Percentiles rank a stretch among this genome's conserved stretches.
phyloP scores from a whole-genome alignment of 2,888 invertebrate species.

The Griposia aprilina region DNA sequence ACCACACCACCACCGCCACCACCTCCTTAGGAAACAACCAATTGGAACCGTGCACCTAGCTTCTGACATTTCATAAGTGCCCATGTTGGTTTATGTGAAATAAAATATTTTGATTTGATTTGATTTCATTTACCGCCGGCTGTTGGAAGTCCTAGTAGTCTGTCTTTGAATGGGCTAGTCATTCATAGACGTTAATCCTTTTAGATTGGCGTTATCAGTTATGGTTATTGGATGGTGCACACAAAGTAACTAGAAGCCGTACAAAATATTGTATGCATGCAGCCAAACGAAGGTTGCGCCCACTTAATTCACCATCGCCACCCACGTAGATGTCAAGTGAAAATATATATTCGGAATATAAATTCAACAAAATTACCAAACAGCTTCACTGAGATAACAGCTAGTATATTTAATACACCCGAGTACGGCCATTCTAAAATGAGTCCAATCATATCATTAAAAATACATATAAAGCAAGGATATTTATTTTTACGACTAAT shows the following conservation, averaged over 20 bases:
- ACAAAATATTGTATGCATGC: slow-evolving; percentile 32
- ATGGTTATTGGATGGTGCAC: neutral
- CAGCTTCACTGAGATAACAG: slow-evolving; percentile 43
- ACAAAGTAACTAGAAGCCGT: neutral
- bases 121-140: neutral
- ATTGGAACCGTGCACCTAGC: too few relatives aligned
- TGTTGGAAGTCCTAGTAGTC: neutral
- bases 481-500: slow-evolving; percentile 83
- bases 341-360: slow-evolving; percentile 50
- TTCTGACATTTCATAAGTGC: too few relatives aligned
- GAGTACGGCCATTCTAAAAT: slow-evolving; percentile 75
- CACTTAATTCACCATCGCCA: slow-evolving; percentile 52
- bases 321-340: slow-evolving; percentile 54
- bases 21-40: too few relatives aligned
- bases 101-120: too few relatives aligned
- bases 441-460: slow-evolving; percentile 81
- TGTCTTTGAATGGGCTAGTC: neutral
- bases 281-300: slow-evolving; percentile 27
- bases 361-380: slow-evolving; percentile 49
- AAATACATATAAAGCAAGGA: slow-evolving; percentile 78
- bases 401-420: slow-evolving; percentile 66
- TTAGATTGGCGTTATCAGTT: slow-evolving; percentile 1
- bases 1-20: too few relatives aligned
- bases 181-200: neutral
- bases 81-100: too few relatives aligned